Base-by-base conservation (phyloP, 2,113 vertebrate genomes). In the Otolemur garnettii region DNA sequence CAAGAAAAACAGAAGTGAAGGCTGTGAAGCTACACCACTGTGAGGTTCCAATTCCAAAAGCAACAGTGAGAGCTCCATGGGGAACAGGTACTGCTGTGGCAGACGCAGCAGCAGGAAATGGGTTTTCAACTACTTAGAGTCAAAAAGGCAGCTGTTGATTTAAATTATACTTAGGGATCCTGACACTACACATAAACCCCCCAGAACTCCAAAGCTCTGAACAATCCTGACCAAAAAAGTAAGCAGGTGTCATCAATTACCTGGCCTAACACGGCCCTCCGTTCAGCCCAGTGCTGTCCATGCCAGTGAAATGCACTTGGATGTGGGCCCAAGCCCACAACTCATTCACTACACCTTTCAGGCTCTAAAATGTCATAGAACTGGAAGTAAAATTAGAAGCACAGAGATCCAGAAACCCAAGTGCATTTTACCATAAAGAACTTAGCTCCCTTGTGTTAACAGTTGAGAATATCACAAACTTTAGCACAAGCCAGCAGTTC, bases 201-300 rank as follows among this genome's bases (percentile, higher is more conserved):
- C 10, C 71, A 77, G 72, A 68, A 84, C n/a, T 87, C 87, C 91
- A 95, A 87, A 95, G 57, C 66, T 88, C 42, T 33, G 30, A 95
- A 88, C n/a, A 88, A 94, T n/a, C 72, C 28, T n/a, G 45, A 86
- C 11, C 19, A 45, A 53, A 28, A 78, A 35, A 13, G 26, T 3
- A 79, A 68, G n/a, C 55, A 55, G 78, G 60, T 7, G 4, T 72
- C 87, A 69, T 15, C 79, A 22, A 60, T 69, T 77, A 75, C 57
- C 35, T 33, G 2, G 38, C 62, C 45, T 38, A 82, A 68, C 1
- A 17, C 33, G 24, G 87, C 35, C 26, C 91, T 74, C 75, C 38
- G 6, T 21, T n/a, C 50, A 26, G 19, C n/a, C 57, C 22, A 22
- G 18, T 42, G 10, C 4, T 6, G 42, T 18, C 22, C 19, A 7